Percentiles rank a stretch among this genome's conserved stretches.
Conservation (phyloP, 2,113 vertebrate species). For the Mus pahari region DNA sequence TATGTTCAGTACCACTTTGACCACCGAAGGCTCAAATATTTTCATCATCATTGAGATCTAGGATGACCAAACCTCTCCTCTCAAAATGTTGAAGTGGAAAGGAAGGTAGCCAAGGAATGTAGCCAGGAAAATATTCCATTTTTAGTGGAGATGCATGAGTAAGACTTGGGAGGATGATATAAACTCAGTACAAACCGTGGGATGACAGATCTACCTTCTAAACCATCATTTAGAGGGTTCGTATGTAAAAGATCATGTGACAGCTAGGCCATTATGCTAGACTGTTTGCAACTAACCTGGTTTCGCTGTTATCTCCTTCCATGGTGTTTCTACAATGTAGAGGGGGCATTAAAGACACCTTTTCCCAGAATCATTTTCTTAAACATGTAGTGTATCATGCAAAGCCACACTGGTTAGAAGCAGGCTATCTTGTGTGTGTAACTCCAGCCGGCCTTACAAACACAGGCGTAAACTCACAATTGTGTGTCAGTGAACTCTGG, state of each 20-base stretch:
- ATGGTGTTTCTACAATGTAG: not conserved
- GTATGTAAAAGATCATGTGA: not conserved
- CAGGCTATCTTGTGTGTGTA: not conserved
- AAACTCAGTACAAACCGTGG: not conserved
- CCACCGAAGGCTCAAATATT: not conserved
- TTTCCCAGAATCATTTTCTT: not conserved
- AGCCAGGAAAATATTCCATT: not conserved
- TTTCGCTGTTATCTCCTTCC: not conserved
- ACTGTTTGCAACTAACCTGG: not conserved
- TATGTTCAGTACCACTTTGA: conserved; percentile 34
- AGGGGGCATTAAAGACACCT: not conserved
- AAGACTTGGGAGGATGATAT: not conserved
- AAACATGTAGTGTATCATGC: conserved; percentile 5
- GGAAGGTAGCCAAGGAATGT: not conserved
- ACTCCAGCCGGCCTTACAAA: not conserved
- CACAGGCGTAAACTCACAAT: not conserved
- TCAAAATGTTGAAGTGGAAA: not conserved
- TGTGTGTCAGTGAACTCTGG: not conserved
- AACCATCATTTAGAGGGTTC: not conserved
- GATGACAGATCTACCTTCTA: not conserved
- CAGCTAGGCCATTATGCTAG: not conserved
- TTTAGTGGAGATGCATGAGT: not conserved
- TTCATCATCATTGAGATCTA: not conserved
- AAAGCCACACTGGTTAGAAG: not conserved
- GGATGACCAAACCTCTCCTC: not conserved